Percentiles rank a stretch among this genome's conserved stretches.
phyloP scores from a whole-genome alignment of 2,797 vertebrate species.

The Clarias laeviceps region DNA sequence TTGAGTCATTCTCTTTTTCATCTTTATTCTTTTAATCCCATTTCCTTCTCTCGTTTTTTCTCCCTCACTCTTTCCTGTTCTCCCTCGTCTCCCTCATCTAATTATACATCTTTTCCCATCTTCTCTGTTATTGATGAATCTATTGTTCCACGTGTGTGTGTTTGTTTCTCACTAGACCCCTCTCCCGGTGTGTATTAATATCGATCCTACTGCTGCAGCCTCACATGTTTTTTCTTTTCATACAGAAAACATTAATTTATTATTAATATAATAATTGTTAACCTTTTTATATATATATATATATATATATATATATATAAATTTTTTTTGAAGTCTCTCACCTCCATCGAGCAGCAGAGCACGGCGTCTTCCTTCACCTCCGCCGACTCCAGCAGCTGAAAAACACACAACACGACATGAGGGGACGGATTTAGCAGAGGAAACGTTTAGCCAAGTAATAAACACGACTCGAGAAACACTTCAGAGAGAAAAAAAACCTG shows the following conservation, averaged over 20 bases:
- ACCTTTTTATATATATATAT: neutral
- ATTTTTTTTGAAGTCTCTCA: conserved; percentile 61
- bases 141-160: neutral
- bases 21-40: no score
- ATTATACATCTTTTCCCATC: neutral
- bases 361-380: conserved; percentile 96
- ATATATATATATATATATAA: no score
- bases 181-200: no score
- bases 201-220: neutral
- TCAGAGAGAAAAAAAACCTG: neutral
- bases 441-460: neutral
- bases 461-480: neutral
- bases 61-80: no score
- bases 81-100: neutral
- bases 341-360: conserved; percentile 98
- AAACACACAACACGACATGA: conserved; percentile 53
- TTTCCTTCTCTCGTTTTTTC: no score
- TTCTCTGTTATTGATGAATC: neutral
- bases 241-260: neutral
- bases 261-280: neutral
- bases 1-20: no score
- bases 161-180: neutral
- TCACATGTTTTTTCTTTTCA: no score
- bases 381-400: conserved; percentile 89
- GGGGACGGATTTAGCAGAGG: neutral